A percentile compares a stretch with the other conserved stretches of the same genome.
Evolutionary conservation across 2,113 vertebrate species (phyloP).

Genomic region (Crotophaga sulcirostris): DNA sequence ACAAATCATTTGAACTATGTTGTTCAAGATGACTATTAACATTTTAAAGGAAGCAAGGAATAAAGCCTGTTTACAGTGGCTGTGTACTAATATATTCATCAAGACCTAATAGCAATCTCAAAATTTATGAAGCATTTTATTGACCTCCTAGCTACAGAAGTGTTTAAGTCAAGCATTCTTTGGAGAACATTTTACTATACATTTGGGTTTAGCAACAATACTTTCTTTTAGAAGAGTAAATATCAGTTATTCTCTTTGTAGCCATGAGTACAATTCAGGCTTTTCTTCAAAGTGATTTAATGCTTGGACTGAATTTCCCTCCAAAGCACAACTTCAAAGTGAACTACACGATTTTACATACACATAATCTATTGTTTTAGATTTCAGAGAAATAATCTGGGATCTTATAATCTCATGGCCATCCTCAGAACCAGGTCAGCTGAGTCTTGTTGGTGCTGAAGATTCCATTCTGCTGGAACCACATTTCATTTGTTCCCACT

Average conservation of each 20-base stretch:
- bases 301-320: not conserved
- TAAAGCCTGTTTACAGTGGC: not conserved
- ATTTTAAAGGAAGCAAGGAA: not conserved
- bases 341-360: not conserved
- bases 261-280: not conserved
- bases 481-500: no score
- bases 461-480: no score
- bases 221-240: not conserved
- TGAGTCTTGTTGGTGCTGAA: fast-evolving
- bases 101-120: not conserved
- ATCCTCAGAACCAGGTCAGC: not conserved
- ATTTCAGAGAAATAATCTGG: not conserved
- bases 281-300: not conserved
- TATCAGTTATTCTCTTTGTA: not conserved
- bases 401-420: not conserved
- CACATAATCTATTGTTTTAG: not conserved
- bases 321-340: fast-evolving
- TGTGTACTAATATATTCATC: not conserved
- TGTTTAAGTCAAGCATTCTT: not conserved
- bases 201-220: not conserved
- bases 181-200: not conserved
- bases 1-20: not conserved
- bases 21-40: not conserved
- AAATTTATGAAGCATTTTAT: not conserved
- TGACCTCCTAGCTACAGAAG: not conserved